Base-by-base conservation (phyloP, 2,888 invertebrate genomes). In the Aricia artaxerxes region DNA sequence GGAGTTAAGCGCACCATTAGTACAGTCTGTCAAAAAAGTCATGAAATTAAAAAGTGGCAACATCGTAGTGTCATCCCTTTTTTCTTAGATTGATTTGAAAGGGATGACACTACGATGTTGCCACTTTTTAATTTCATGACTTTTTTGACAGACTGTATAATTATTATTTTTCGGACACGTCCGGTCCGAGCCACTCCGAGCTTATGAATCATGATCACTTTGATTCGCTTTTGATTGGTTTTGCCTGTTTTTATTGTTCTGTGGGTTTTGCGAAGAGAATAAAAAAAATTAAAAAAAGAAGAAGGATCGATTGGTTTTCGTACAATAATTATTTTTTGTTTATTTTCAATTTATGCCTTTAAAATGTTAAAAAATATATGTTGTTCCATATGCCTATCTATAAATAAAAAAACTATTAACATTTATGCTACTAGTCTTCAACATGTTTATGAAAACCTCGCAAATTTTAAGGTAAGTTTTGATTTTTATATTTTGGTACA, bases 371-470 rank as follows among this genome's bases (percentile, higher is more conserved):
- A 69, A 69, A 69, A 35, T 31, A 69, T 35, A 11, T 69, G 35
- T 69, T 69, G 69, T 31, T 69, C 13, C 4, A 35, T 69, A 69
- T 69, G 69, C 69, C 4, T 69, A 69, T 13, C 69, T 61, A n/a
- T 61, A n/a, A 61, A 64, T 31, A 64, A 64, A 64, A 31, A 2
- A 64, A 64, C 64, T 3, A 35, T 69, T 69, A 69, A 35, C 35
- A 69, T 69, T 13, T 69, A 69, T 13, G 35, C 11, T 1, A 69
- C 69, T 4, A 31, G 13, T 69, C 69, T 69, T 4, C 69, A 69
- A 35, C 35, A 69, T 69, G 69, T 69, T 69, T 69, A 69, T 35
- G 69, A 69, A 13, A 69, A 35, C 35, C 69, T 69, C 69, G 69
- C 69, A 31, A 69, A 35, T 69, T 69, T 35, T 13, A 69, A 69